Percentiles rank a stretch among this genome's conserved stretches.
These are phyloP conservation scores for Pharmacophagus antenor DNA, from an alignment of 2,888 invertebrate genomes.

Conservation along the genomic window DNA sequence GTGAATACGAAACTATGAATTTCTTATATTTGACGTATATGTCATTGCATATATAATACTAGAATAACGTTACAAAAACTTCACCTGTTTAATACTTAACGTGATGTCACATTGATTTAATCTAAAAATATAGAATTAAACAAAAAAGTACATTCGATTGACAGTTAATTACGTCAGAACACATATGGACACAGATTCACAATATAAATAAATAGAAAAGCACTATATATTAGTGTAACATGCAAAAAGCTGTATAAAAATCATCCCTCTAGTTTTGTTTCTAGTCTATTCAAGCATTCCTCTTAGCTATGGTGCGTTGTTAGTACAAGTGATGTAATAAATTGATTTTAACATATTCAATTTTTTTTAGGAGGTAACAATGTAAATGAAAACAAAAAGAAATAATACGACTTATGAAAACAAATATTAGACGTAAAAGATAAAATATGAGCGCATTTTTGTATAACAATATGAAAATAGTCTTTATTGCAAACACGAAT, in stretches of 20 bases:
- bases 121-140: neutral
- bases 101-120: too few species aligned
- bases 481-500: too few species aligned
- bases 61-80: neutral
- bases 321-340: neutral
- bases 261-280: neutral
- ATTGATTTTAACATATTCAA: neutral
- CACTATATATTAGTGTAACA: conserved; percentile 17
- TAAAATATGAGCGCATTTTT: too few species aligned
- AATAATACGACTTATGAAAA: too few species aligned
- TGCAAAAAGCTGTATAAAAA: conserved; percentile 17
- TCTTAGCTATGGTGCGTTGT: neutral
- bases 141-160: neutral
- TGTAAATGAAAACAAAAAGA: too few species aligned
- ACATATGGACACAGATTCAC: conserved; percentile 12
- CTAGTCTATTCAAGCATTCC: neutral
- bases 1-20: neutral
- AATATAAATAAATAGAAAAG: conserved; percentile 21
- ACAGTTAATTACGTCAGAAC: neutral
- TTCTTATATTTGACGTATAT: neutral
- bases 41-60: neutral
- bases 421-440: too few species aligned
- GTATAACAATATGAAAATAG: too few species aligned
- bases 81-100: neutral
- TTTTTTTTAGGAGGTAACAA: neutral